phyloP scores from a whole-genome alignment of 1,140 invertebrate genomes.

The Oppia nitens region DNA sequence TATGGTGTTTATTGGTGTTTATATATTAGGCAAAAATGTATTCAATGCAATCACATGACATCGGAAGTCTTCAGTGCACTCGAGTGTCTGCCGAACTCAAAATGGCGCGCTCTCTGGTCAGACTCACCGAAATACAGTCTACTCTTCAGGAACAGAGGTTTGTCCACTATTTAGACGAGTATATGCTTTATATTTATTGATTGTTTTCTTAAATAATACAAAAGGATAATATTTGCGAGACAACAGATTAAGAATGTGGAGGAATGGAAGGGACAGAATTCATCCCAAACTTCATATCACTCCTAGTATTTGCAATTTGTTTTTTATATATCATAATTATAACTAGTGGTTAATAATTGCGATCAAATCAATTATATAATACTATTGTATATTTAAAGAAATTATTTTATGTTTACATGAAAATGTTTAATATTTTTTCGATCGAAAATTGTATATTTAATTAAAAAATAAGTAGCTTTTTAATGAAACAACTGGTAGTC shows the following conservation, averaged over 20 bases:
- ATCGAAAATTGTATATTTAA: too few relatives aligned
- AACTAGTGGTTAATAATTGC: neutral
- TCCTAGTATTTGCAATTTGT: neutral
- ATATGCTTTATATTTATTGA: too few relatives aligned
- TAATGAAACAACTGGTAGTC: neutral
- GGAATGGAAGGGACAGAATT: constrained; percentile 63
- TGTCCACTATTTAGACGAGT: too few relatives aligned
- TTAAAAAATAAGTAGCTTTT: too few relatives aligned
- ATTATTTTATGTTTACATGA: too few relatives aligned
- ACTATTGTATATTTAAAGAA: neutral
- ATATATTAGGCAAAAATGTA: constrained; percentile 54
- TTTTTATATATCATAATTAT: neutral
- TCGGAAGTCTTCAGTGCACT: constrained; percentile 72
- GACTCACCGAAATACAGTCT: constrained; percentile 87
- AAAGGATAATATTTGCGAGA: constrained; percentile 70
- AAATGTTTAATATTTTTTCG: too few relatives aligned
- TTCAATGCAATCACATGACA: constrained; percentile 61
- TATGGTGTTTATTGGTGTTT: too few relatives aligned
- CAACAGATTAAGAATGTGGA: constrained; percentile 73
- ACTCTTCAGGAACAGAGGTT: constrained; percentile 93
- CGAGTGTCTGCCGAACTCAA: constrained; percentile 86
- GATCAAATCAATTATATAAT: neutral
- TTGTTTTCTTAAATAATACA: too few relatives aligned
- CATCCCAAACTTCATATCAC: constrained; percentile 2
- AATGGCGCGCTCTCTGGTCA: constrained; percentile 76